Conservation (phyloP, 2,888 invertebrate genomes). For the Torymus texanus region DNA sequence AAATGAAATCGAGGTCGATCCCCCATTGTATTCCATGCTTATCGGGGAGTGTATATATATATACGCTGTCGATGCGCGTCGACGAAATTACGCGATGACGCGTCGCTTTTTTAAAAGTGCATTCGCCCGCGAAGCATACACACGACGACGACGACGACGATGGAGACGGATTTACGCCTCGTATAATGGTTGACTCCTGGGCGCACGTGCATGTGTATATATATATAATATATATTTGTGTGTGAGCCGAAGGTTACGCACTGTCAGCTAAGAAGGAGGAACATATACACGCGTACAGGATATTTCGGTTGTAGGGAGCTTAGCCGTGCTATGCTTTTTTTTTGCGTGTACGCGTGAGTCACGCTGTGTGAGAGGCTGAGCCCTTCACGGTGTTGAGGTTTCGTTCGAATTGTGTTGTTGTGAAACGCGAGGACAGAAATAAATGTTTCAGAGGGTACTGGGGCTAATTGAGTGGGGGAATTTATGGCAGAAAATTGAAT, state of each 20-base stretch:
- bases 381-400: slow-evolving; percentile 33
- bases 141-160: slow-evolving; percentile 3
- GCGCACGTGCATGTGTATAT: slow-evolving; percentile 21
- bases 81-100: slow-evolving; percentile 13
- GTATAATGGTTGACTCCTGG: slow-evolving; percentile 16
- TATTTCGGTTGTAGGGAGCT: slow-evolving; percentile 36
- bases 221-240: too few relatives aligned
- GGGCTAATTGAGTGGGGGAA: too few relatives aligned
- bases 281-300: slow-evolving; percentile 54
- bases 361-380: background rate
- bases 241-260: slow-evolving; percentile 26
- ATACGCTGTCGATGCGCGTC: background rate
- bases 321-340: slow-evolving; percentile 19
- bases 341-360: slow-evolving; percentile 8
- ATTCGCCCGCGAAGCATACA: background rate
- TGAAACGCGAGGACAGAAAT: slow-evolving; percentile 12
- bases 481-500: too few relatives aligned
- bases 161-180: slow-evolving; percentile 46
- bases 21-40: slow-evolving; percentile 55
- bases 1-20: slow-evolving; percentile 56
- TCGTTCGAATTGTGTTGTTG: slow-evolving; percentile 35
- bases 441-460: background rate
- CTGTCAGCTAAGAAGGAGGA: slow-evolving; percentile 51
- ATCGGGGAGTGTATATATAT: slow-evolving; percentile 7
- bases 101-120: slow-evolving; percentile 23